A percentile compares a stretch with the other conserved stretches of the same genome.
These are phyloP conservation scores for Bembecia ichneumoniformis DNA, from an alignment of 2,888 invertebrate genomes.

Conservation along the genomic window DNA sequence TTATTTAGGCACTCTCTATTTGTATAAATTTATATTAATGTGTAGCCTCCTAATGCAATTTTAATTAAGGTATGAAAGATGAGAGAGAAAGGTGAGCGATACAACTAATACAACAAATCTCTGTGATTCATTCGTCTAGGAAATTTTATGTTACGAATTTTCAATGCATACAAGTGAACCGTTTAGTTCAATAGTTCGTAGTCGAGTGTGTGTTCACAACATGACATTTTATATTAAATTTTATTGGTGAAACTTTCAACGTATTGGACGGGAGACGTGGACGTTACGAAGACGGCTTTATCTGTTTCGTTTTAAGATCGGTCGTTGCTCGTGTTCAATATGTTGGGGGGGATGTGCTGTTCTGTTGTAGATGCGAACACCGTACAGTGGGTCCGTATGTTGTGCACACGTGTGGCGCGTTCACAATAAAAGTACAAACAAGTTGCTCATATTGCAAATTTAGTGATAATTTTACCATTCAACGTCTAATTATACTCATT, in stretches of 20 bases:
- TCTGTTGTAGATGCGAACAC: no score
- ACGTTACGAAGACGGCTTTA: no score
- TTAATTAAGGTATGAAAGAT: constrained; percentile 30
- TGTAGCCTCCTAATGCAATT: constrained; percentile 45
- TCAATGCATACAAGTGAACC: constrained; percentile 37
- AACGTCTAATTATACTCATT: constrained; percentile 49
- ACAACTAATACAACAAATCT: constrained; percentile 44
- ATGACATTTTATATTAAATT: no score
- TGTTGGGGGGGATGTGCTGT: not conserved
- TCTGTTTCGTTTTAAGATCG: no score
- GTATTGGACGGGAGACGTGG: no score
- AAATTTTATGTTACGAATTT: constrained; percentile 42
- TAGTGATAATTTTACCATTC: constrained; percentile 34
- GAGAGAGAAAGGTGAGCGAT: constrained; percentile 50
- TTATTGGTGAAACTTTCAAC: no score
- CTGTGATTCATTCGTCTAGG: constrained; percentile 66
- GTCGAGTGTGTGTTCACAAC: not conserved
- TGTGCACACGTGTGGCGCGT: not conserved
- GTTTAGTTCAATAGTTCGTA: constrained; percentile 1
- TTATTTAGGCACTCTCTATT: constrained; percentile 65
- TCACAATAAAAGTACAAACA: constrained; percentile 55
- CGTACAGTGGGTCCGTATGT: no score
- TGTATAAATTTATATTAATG: constrained; percentile 43
- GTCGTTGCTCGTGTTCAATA: no score
- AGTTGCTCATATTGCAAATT: constrained; percentile 64